Conservation (phyloP, 2,113 vertebrate species). For the Austrofundulus limnaeus region DNA sequence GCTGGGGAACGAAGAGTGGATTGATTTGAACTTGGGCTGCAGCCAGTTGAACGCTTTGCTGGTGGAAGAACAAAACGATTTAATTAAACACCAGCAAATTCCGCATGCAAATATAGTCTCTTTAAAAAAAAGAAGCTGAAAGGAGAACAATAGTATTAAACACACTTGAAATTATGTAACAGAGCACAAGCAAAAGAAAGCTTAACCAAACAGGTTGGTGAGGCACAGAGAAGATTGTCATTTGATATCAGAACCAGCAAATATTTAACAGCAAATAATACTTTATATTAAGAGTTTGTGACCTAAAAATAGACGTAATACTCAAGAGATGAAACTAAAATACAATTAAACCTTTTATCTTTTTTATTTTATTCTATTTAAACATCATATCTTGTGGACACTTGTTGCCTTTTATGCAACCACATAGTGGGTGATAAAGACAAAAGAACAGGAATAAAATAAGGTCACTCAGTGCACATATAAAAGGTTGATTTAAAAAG, state of each 20-base stretch:
- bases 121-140: neutral
- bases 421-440: neutral
- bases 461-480: no score
- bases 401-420: neutral
- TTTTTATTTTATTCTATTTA: neutral
- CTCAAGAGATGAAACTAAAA: neutral
- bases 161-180: neutral
- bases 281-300: no score
- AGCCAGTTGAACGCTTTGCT: neutral
- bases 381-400: neutral
- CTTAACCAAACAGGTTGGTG: neutral
- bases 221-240: neutral
- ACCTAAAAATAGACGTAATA: no score
- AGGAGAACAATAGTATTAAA: neutral
- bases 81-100: constrained; percentile 1
- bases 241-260: neutral
- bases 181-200: neutral
- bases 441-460: no score
- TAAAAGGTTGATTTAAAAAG: no score
- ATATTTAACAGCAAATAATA: no score
- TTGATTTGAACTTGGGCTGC: neutral
- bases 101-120: neutral
- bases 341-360: neutral
- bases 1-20: constrained; percentile 1
- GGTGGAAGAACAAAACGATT: neutral